Conservation (phyloP, 2,113 vertebrate genomes). For the Gavia stellata region DNA sequence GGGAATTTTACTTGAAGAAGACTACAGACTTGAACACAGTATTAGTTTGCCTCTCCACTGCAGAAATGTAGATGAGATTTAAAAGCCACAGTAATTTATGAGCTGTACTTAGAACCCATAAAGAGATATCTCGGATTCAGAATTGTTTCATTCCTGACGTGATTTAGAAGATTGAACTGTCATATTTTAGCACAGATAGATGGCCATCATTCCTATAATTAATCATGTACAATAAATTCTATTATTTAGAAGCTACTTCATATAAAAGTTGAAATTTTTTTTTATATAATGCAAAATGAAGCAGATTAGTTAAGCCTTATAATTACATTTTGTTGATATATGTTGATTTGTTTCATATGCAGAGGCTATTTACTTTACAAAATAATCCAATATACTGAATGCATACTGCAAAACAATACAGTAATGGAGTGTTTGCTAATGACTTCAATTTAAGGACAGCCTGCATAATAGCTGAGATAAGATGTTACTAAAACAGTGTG, state of each 20-base stretch:
- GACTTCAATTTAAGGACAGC: constrained; percentile 37
- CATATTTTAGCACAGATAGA: constrained; percentile 42
- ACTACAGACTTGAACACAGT: neutral
- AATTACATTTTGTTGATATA: constrained; percentile 20
- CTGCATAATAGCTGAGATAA: constrained; percentile 41
- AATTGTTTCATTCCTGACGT: constrained; percentile 47
- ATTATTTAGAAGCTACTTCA: constrained; percentile 47
- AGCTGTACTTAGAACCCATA: constrained; percentile 35
- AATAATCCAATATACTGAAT: constrained; percentile 25
- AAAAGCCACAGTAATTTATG: constrained; percentile 42
- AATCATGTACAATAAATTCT: constrained; percentile 44
- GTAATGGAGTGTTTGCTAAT: constrained; percentile 35
- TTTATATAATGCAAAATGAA: constrained; percentile 23
- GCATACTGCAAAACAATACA: constrained; percentile 28
- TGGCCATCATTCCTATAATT: constrained; percentile 39
- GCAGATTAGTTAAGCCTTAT: constrained; percentile 12
- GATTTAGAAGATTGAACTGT: constrained; percentile 64
- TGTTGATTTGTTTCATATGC: constrained; percentile 33
- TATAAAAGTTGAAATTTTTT: constrained; percentile 19
- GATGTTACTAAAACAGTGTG: constrained; percentile 6
- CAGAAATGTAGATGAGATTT: constrained; percentile 39
- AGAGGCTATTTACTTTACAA: constrained; percentile 19
- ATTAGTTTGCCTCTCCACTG: neutral
- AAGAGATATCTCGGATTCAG: neutral
- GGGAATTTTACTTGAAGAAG: neutral